Evolutionary conservation across 2,888 invertebrate species (phyloP).

Genomic region (Aphidius colemani): DNA sequence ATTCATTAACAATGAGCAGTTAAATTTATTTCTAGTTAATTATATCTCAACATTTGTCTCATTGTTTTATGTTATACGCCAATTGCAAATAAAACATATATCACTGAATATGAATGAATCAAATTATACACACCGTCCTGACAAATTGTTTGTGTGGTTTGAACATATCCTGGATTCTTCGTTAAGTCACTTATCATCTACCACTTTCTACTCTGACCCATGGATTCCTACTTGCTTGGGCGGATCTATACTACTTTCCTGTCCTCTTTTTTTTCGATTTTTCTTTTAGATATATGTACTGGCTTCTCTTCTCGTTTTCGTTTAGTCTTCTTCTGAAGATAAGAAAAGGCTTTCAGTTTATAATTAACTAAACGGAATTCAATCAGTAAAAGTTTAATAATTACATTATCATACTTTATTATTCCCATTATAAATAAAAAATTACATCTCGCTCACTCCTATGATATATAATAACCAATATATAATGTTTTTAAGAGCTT

Average conservation of each 20-base stretch:
- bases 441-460: no score
- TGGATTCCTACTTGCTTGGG: slow-evolving; percentile 31
- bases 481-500: no score
- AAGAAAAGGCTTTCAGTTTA: neutral
- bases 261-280: slow-evolving; percentile 49
- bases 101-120: slow-evolving; percentile 7
- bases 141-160: slow-evolving; percentile 3
- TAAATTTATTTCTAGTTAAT: no score
- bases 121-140: neutral
- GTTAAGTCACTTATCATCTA: slow-evolving; percentile 48
- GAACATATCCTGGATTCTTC: slow-evolving; percentile 56
- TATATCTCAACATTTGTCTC: no score
- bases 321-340: slow-evolving; percentile 32
- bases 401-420: no score
- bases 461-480: no score
- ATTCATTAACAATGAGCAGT: no score
- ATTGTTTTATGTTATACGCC: no score
- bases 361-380: no score
- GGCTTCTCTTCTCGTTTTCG: slow-evolving; percentile 51
- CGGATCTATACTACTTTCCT: slow-evolving; percentile 11
- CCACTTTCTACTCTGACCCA: slow-evolving; percentile 60
- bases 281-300: slow-evolving; percentile 32
- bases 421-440: no score
- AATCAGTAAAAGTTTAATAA: no score
- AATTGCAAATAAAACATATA: no score